Base-by-base conservation (phyloP, 2,113 vertebrate genomes). In the Paracanthobrama guichenoti region DNA sequence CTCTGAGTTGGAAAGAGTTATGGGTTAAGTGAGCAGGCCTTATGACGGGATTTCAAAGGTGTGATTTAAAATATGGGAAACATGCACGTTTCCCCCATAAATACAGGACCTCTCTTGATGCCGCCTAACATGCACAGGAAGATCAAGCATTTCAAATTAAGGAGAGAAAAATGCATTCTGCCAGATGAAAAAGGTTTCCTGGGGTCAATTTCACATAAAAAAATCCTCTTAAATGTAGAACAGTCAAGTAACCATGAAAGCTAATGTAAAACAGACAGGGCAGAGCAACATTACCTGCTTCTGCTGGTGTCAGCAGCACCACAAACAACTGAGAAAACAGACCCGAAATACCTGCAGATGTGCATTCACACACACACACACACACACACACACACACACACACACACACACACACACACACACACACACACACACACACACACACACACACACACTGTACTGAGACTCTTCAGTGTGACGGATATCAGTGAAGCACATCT, bases 191-290 rank as follows among this genome's bases (percentile, higher is more conserved):
- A 91, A 88, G 76, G 77, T 90, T 87, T 91, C 89, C 89, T 81
- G 89, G 88, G 86, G 89, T 91, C 88, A 90, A 87, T 88, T 86
- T 83, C 89, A 86, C 84, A 92, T 90, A 91, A 92, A 92, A 35
- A 89, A 79, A 83, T 83, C 39, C 83, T 89, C 73, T 89, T 89
- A 88, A 89, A 89, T 86, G 86, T 85, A 84, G 83, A 80, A 79
- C 85, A 84, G 83, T 87, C 64, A 84, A 90, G 88, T 57, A 84
- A 89, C 85, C 88, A 86, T 89, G 86, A 73, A 89, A 62, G 86
- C 72, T 90, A 92, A 92, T 91, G 73, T 84, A 85, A 90, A 92
- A 82, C 91, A 92, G 90, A 86, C 84, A 79, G 26, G 74, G 66
- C 22, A 31, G 24, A 35, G 46, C 79, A 89, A 84, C 81, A 86